Percentiles rank a stretch among this genome's conserved stretches.
phyloP scores from a whole-genome alignment of 2,113 vertebrate species.

The Canis aureus region DNA sequence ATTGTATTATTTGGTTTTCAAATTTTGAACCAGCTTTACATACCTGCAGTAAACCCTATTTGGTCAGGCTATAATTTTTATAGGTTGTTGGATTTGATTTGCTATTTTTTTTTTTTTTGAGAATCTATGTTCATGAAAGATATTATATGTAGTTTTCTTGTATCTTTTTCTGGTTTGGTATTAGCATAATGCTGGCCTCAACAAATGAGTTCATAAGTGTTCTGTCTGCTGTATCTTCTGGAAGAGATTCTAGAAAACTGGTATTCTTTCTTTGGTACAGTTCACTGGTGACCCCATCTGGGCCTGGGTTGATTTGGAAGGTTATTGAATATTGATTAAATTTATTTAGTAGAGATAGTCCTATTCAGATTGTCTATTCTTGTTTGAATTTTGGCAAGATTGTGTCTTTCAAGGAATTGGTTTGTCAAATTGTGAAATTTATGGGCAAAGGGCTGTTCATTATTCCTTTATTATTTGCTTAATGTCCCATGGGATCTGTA shows the following conservation, averaged over 20 bases:
- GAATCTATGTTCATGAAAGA: not conserved
- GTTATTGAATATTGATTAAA: not conserved
- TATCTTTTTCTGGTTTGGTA: not conserved
- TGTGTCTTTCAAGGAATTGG: not conserved
- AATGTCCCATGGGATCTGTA: not conserved
- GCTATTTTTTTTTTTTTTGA: not conserved
- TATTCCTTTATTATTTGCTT: not conserved
- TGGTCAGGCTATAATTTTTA: not conserved
- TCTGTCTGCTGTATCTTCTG: not conserved
- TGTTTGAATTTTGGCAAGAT: not conserved
- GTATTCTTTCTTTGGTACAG: not conserved
- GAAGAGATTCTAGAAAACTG: not conserved
- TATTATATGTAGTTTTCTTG: not conserved
- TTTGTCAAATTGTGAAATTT: not conserved
- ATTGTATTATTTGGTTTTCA: not conserved
- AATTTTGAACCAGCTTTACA: not conserved
- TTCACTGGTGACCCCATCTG: not conserved
- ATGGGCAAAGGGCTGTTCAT: not conserved
- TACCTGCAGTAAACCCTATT: not conserved
- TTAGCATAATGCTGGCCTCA: not conserved
- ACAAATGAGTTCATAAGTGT: not conserved
- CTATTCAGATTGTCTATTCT: not conserved
- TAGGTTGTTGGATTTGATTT: not conserved
- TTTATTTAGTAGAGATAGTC: not conserved
- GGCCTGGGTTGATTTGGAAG: not conserved